Conservation (phyloP, 1,140 invertebrate genomes). For the Melanaphis sacchari region DNA sequence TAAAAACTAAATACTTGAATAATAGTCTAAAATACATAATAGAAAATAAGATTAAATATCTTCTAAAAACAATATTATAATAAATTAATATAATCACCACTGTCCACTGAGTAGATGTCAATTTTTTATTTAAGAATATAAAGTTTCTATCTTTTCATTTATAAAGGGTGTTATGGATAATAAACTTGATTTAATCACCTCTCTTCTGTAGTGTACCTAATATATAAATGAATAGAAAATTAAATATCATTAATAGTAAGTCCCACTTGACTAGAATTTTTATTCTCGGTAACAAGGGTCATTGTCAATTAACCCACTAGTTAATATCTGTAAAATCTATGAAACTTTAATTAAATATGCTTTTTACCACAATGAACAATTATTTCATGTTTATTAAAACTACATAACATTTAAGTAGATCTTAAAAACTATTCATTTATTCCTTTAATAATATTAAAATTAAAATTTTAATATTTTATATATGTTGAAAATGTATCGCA, state of each 20-base stretch:
- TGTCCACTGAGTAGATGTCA: not conserved
- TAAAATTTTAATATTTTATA: not conserved
- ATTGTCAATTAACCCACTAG: not conserved
- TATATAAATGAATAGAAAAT: not conserved
- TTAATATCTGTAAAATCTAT: not conserved
- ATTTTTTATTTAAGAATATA: not conserved
- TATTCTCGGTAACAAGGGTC: not conserved
- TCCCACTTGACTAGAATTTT: not conserved
- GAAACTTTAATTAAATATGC: not conserved
- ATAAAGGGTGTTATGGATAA: not conserved
- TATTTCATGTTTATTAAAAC: not conserved
- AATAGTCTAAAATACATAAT: no score
- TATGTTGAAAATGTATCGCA: not conserved
- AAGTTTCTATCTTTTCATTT: not conserved
- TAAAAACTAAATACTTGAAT: no score
- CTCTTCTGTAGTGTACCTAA: not conserved
- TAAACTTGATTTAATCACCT: not conserved
- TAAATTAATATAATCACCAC: not conserved
- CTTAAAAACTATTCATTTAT: not conserved
- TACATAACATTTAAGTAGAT: not conserved
- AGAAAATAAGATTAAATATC: not conserved
- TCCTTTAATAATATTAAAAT: not conserved
- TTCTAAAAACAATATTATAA: not conserved
- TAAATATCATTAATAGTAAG: not conserved
- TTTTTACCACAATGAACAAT: not conserved